These are phyloP conservation scores for Meloidogyne hapla DNA, from an alignment of 1,140 invertebrate species.

Conservation along the genomic window DNA sequence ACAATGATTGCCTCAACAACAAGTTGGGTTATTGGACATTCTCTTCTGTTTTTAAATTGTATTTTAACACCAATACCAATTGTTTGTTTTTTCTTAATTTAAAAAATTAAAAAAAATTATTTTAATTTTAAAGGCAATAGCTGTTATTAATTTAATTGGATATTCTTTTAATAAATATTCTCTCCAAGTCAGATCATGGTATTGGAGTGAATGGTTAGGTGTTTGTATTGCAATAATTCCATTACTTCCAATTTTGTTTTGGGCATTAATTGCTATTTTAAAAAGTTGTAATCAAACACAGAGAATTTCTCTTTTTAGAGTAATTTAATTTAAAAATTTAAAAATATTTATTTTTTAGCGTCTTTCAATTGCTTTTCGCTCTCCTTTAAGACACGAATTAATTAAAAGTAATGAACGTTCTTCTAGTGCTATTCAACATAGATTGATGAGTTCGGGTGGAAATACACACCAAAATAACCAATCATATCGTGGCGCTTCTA, in stretches of 20 bases:
- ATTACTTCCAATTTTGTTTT: conserved; percentile 59
- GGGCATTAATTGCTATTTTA: conserved; percentile 46
- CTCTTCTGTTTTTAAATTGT: conserved; percentile 57
- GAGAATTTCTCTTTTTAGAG: conserved; percentile 23
- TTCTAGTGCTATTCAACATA: conserved; percentile 8
- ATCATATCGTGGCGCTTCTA: conserved; percentile 29
- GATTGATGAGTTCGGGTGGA: background rate
- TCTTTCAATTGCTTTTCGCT: conserved; percentile 49
- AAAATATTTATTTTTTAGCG: conserved; percentile 45
- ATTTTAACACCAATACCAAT: conserved; percentile 53
- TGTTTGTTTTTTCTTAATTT: conserved; percentile 29
- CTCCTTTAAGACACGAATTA: conserved; percentile 52
- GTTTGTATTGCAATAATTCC: conserved; percentile 55
- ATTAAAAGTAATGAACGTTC: conserved; percentile 31
- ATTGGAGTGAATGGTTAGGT: conserved; percentile 53
- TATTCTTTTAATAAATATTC: conserved; percentile 57
- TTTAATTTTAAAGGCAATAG: conserved; percentile 43
- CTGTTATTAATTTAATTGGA: conserved; percentile 55
- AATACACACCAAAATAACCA: background rate
- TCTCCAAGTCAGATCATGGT: conserved; percentile 49
- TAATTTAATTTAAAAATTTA: conserved; percentile 22
- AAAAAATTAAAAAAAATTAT: conserved; percentile 15
- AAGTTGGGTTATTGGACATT: conserved; percentile 61
- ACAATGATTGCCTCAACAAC: conserved; percentile 51
- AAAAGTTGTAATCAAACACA: conserved; percentile 44